phyloP scores from a whole-genome alignment of 1,140 invertebrate genomes.

The Drosophila willistoni region DNA sequence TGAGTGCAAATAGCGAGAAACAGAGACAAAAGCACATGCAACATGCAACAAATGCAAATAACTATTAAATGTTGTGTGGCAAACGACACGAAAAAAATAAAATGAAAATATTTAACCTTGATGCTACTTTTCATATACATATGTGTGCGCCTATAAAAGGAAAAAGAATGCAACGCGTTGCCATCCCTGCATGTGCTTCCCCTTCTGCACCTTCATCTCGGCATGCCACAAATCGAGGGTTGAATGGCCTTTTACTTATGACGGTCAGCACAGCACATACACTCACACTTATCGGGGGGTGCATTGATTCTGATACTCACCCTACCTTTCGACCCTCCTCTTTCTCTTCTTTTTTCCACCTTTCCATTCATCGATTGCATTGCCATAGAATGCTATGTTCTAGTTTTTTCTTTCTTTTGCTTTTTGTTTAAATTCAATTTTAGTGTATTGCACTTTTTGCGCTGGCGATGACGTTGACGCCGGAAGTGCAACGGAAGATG shows the following conservation, averaged over 20 bases:
- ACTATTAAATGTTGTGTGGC: slow-evolving; percentile 44
- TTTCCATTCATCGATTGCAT: slow-evolving; percentile 27
- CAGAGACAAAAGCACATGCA: not conserved
- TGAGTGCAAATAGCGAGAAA: slow-evolving; percentile 35
- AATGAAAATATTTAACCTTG: slow-evolving; percentile 79
- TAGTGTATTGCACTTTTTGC: slow-evolving; percentile 80
- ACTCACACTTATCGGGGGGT: slow-evolving; percentile 26
- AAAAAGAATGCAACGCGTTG: slow-evolving; percentile 1
- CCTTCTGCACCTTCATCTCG: not conserved
- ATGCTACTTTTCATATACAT: slow-evolving; percentile 55
- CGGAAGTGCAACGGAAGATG: slow-evolving; percentile 71
- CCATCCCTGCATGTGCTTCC: slow-evolving; percentile 20
- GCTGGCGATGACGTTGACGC: slow-evolving; percentile 45
- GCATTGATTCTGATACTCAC: slow-evolving; percentile 59
- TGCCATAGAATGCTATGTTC: slow-evolving; percentile 52
- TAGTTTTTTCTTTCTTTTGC: slow-evolving; percentile 57
- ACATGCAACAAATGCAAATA: slow-evolving; percentile 35
- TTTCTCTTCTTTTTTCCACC: not conserved
- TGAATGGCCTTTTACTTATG: slow-evolving; percentile 69
- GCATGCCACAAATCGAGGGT: slow-evolving; percentile 24
- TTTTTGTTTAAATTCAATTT: slow-evolving; percentile 80
- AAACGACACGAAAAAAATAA: slow-evolving; percentile 22
- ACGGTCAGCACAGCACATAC: slow-evolving; percentile 59
- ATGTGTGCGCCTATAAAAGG: not conserved
- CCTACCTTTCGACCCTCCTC: slow-evolving; percentile 1